phyloP scores from a whole-genome alignment of 2,797 vertebrate genomes.

The Aselliscus stoliczkanus region DNA sequence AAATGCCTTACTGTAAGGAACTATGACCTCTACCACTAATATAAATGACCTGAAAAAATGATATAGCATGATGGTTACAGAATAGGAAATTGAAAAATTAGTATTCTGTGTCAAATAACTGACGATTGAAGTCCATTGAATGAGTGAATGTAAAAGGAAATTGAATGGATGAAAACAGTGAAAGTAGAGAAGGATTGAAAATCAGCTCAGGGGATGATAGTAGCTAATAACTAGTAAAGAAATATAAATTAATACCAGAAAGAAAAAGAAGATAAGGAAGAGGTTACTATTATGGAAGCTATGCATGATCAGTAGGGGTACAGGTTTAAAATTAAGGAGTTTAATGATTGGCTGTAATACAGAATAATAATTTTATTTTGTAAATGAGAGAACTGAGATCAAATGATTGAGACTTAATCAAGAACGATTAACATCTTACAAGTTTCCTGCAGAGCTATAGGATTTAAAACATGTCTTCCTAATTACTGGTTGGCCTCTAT shows the following conservation, averaged over 20 bases:
- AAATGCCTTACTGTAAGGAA: background rate
- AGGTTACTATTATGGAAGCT: background rate
- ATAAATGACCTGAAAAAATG: background rate
- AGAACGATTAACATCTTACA: background rate
- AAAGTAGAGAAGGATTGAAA: background rate
- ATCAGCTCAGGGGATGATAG: background rate
- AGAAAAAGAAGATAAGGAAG: background rate
- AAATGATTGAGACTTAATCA: background rate
- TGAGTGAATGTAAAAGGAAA: background rate
- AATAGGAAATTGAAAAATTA: background rate
- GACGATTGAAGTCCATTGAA: background rate
- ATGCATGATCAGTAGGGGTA: background rate
- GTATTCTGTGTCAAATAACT: background rate
- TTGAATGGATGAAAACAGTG: background rate
- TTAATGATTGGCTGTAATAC: background rate
- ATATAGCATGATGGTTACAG: background rate
- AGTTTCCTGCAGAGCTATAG: background rate
- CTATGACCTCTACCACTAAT: background rate
- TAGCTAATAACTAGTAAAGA: background rate
- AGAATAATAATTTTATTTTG: background rate
- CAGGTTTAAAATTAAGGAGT: background rate
- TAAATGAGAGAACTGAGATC: background rate
- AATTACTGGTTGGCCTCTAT: background rate
- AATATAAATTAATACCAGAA: background rate
- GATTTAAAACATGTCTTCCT: background rate